These are phyloP conservation scores for Lysiphlebus fabarum DNA, from an alignment of 1,140 invertebrate genomes.

Conservation along the genomic window DNA sequence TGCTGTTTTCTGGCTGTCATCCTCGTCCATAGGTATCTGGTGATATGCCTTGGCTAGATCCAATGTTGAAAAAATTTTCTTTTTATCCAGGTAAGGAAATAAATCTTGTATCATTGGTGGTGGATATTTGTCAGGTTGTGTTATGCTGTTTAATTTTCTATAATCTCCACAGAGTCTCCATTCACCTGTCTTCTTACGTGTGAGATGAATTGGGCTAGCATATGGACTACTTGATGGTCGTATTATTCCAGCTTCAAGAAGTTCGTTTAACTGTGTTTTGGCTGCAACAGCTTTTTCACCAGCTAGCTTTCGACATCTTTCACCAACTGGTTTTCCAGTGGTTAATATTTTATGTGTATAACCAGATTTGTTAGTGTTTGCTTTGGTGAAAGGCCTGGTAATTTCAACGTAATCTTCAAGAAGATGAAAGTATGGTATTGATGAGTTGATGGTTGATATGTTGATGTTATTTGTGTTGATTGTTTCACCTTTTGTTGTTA, in stretches of 20 bases:
- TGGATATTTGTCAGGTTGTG: constrained; percentile 35
- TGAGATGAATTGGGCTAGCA: constrained; percentile 40
- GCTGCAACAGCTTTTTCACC: constrained; percentile 15
- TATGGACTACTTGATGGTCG: constrained; percentile 38
- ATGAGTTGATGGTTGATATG: constrained; percentile 17
- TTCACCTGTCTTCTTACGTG: constrained; percentile 36
- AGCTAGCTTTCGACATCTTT: constrained; percentile 5
- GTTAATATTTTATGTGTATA: constrained; percentile 16
- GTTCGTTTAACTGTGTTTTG: constrained; percentile 12
- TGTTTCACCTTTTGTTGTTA: constrained; percentile 4
- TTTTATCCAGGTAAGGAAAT: constrained; percentile 36
- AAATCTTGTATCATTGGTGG: constrained; percentile 37
- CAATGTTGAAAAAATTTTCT: constrained; percentile 40
- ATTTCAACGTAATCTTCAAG: too few species aligned
- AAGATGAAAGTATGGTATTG: neutral
- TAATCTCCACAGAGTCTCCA: constrained; percentile 43
- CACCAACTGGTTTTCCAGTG: constrained; percentile 32
- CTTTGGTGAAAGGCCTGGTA: too few species aligned
- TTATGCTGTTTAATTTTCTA: constrained; percentile 38
- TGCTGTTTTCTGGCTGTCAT: constrained; percentile 41
- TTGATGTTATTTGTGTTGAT: neutral
- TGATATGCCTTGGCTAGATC: constrained; percentile 48
- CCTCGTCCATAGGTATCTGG: constrained; percentile 43
- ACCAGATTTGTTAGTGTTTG: constrained; percentile 17
- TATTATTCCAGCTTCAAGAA: constrained; percentile 25